Percentiles rank a stretch among this genome's conserved stretches.
phyloP scores from a whole-genome alignment of 2,113 vertebrate genomes.

The Rhinoptilus africanus region DNA sequence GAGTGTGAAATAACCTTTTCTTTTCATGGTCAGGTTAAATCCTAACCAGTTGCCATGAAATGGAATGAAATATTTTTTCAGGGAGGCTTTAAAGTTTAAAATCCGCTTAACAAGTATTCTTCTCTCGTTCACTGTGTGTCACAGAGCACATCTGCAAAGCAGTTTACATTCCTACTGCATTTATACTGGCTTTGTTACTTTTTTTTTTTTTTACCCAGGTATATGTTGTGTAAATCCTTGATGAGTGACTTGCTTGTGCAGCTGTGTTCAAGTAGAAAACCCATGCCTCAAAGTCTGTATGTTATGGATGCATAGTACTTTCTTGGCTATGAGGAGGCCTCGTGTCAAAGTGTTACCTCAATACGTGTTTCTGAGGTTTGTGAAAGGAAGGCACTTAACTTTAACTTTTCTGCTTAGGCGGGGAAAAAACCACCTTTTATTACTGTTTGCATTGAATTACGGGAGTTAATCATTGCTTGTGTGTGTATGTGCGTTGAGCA shows the following conservation, averaged over 20 bases:
- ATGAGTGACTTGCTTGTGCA: background rate
- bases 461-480: background rate
- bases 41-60: background rate
- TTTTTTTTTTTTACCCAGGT: background rate
- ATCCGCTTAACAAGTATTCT: background rate
- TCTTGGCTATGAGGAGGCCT: background rate
- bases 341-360: background rate
- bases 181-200: background rate
- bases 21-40: background rate
- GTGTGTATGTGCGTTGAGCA: background rate
- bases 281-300: background rate
- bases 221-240: background rate
- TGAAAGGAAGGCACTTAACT: background rate
- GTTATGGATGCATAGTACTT: background rate
- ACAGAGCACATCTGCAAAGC: background rate
- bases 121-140: background rate
- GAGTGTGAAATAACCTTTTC: background rate
- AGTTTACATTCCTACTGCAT: background rate
- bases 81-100: background rate
- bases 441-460: background rate
- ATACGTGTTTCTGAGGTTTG: background rate
- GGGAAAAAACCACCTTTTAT: background rate
- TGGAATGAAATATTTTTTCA: background rate
- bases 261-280: background rate
- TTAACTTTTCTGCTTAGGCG: background rate